Base-by-base conservation (phyloP, 2,888 invertebrate genomes). In the Trypoxylon attenuatum region DNA sequence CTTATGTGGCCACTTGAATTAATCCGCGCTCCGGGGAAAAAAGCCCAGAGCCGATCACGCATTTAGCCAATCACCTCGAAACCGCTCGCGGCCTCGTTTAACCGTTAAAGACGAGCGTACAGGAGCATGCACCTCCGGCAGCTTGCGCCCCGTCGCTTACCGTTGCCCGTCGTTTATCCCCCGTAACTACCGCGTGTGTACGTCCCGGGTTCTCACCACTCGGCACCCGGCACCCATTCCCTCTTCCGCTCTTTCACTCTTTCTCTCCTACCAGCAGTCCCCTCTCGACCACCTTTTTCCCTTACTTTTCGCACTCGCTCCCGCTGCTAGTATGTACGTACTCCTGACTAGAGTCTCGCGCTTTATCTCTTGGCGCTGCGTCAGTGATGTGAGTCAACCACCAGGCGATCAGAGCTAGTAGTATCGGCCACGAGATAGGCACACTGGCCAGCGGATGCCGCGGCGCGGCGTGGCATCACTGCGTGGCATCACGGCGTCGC, bases 81-180 rank as follows among this genome's bases (percentile, higher is more conserved):
- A 47, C 29, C 71, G 57, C 58, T 61, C 49, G 50, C 65, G 52
- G 65, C 46, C 63, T 63, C 69, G 52, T 57, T 51, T 51, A 59
- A 69, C 63, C 47, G 49, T 74, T 73, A 74, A 73, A 74, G 71
- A 54, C 51, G 67, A 74, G 46, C 71, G 59, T 57, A 64, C 66
- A 62, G n/a, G 33, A 33, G 33, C n/a, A n/a, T n/a, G n/a, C n/a
- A n/a, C n/a, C n/a, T n/a, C n/a, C n/a, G n/a, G n/a, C n/a, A n/a
- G n/a, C n/a, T n/a, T n/a, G n/a, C n/a, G n/a, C n/a, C n/a, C n/a
- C n/a, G n/a, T n/a, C n/a, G n/a, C n/a, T n/a, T n/a, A n/a, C 42
- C 42, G 5, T 16, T 8, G 42, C 21, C 42, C 13, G 2, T 16
- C 42, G 42, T 10, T 16, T 16, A 42, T 16, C 16, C 42, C 16